These are phyloP conservation scores for Automeris io DNA, from an alignment of 2,888 invertebrate species.

Conservation along the genomic window DNA sequence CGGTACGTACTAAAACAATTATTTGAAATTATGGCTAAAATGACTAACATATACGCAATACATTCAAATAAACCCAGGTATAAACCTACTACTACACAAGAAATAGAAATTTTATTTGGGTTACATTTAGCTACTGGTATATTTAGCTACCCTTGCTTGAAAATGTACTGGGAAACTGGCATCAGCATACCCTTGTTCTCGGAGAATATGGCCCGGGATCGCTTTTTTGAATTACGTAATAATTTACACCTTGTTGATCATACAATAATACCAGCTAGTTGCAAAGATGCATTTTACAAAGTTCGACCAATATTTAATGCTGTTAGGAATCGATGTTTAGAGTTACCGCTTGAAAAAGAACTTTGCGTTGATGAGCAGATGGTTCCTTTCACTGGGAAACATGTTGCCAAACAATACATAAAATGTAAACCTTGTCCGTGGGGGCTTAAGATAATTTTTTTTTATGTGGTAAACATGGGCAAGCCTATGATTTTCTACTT, in stretches of 20 bases:
- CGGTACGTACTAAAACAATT: conserved; percentile 19
- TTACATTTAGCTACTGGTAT: conserved; percentile 20
- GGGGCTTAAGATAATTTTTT: conserved; percentile 22
- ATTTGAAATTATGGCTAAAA: conserved; percentile 21
- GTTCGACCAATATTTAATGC: conserved; percentile 23
- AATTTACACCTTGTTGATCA: conserved; percentile 22
- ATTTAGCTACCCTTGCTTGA: conserved; percentile 20
- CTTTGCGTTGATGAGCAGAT: conserved; percentile 25
- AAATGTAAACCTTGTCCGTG: conserved; percentile 24
- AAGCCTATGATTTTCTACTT: conserved; percentile 22
- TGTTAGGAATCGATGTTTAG: conserved; percentile 21
- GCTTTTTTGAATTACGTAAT: conserved; percentile 20
- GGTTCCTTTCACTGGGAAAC: conserved; percentile 22
- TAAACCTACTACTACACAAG: conserved; percentile 17
- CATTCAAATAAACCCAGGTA: conserved; percentile 12
- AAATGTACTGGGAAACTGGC: conserved; percentile 19
- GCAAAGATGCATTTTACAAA: conserved; percentile 20
- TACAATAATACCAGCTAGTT: conserved; percentile 15
- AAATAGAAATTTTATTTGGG: conserved; percentile 21
- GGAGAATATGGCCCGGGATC: conserved; percentile 21
- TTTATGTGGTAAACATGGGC: conserved; percentile 22
- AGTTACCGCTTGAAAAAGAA: conserved; percentile 20
- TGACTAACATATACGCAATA: conserved; percentile 21
- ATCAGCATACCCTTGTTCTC: conserved; percentile 20
- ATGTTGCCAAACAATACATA: conserved; percentile 18